Evolutionary conservation across 2,888 invertebrate genomes (phyloP).

Genomic region (Erebia ligea): DNA sequence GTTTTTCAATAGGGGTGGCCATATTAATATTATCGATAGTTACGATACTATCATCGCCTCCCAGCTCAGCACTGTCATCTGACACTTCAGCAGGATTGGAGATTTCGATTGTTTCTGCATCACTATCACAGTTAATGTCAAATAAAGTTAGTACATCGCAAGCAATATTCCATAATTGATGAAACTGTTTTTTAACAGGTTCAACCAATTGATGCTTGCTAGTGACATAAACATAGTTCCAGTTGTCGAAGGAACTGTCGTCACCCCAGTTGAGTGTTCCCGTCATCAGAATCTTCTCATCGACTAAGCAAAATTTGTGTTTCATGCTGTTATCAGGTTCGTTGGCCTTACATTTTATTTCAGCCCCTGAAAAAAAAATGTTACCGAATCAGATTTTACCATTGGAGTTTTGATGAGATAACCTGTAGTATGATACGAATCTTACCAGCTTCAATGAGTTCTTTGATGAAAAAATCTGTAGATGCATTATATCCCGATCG

Average conservation of each 20-base stretch:
- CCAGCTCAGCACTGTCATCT: slow-evolving; percentile 41
- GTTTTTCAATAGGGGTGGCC: slow-evolving; percentile 44
- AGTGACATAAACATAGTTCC: slow-evolving; percentile 87
- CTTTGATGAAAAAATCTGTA: slow-evolving; percentile 68
- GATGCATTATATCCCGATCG: slow-evolving; percentile 68
- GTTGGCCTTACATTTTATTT: slow-evolving; percentile 75
- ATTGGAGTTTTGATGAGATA: not conserved
- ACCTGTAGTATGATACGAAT: not conserved
- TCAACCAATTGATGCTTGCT: slow-evolving; percentile 80
- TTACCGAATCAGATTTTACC: not conserved
- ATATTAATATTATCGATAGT: slow-evolving; percentile 14
- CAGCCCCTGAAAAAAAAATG: slow-evolving; percentile 74
- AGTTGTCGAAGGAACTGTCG: slow-evolving; percentile 87
- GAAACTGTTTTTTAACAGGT: slow-evolving; percentile 83
- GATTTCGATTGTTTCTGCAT: slow-evolving; percentile 46
- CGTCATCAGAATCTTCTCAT: slow-evolving; percentile 84
- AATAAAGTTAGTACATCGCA: slow-evolving; percentile 44
- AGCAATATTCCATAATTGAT: slow-evolving; percentile 81
- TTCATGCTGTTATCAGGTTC: slow-evolving; percentile 85
- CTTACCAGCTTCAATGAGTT: slow-evolving; percentile 73
- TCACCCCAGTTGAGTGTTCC: slow-evolving; percentile 92
- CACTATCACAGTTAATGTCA: slow-evolving; percentile 44
- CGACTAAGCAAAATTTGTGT: slow-evolving; percentile 90
- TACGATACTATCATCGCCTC: slow-evolving; percentile 32
- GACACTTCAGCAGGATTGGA: slow-evolving; percentile 41